These are phyloP conservation scores for Lagodon rhomboides DNA, from an alignment of 2,797 vertebrate genomes.

Conservation along the genomic window DNA sequence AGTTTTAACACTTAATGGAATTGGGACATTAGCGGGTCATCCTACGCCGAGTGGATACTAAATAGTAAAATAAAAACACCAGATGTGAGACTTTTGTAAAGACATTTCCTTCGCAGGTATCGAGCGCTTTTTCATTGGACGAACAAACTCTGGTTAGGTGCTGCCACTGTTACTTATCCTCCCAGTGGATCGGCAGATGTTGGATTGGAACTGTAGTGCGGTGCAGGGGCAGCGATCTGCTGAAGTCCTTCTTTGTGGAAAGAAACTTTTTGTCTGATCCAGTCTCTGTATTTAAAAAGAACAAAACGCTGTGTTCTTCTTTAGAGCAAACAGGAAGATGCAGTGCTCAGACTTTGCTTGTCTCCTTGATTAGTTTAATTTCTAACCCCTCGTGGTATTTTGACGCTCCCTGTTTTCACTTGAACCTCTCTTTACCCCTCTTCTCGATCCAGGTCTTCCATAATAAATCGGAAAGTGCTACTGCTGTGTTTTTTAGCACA, in stretches of 20 bases:
- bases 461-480: constrained; percentile 54
- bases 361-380: background rate
- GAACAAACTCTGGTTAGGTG: background rate
- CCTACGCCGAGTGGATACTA: background rate
- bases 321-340: constrained; percentile 2
- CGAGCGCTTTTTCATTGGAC: background rate
- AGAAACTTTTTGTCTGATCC: background rate
- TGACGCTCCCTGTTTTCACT: background rate
- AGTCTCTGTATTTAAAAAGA: background rate
- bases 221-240: background rate
- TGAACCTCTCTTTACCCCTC: constrained; percentile 8
- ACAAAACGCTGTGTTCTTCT: background rate
- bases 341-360: background rate
- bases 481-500: constrained; percentile 39
- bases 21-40: background rate
- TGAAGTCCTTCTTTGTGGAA: background rate
- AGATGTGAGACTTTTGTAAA: background rate
- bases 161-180: background rate
- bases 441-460: constrained; percentile 74
- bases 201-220: background rate
- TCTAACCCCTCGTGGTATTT: background rate
- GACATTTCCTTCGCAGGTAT: background rate
- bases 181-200: background rate
- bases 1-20: background rate
- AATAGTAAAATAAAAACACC: background rate